A percentile compares a stretch with the other conserved stretches of the same genome.
phyloP scores from a whole-genome alignment of 2,888 invertebrate genomes.

The Trissonchulus latispiculum region DNA sequence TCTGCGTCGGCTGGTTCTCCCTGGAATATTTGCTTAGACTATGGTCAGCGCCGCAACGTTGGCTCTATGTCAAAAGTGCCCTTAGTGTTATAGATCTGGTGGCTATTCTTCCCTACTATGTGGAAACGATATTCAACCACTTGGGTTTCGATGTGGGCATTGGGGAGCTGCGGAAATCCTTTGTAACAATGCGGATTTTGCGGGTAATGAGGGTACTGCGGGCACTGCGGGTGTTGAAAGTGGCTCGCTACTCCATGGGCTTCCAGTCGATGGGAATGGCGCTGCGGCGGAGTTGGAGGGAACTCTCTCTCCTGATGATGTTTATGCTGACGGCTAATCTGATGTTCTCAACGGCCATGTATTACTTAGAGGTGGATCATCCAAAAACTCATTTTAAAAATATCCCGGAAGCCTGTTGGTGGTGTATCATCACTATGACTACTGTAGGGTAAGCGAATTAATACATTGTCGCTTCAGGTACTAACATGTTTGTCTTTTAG shows the following conservation, averaged over 20 bases:
- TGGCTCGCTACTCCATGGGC: constrained; percentile 11
- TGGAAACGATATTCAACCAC: background rate
- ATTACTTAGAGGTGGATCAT: constrained; percentile 17
- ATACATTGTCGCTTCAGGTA: too few species aligned
- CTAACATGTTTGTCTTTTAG: too few species aligned
- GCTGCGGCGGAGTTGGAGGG: background rate
- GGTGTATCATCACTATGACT: constrained; percentile 23
- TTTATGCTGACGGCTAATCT: constrained; percentile 5
- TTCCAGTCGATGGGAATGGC: constrained; percentile 4
- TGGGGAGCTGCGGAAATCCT: background rate
- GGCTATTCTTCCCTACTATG: constrained; percentile 18
- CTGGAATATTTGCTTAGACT: constrained; percentile 19
- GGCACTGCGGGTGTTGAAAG: background rate
- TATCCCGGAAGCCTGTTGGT: constrained; percentile 23
- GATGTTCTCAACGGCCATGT: constrained; percentile 13
- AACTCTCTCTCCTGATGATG: constrained; percentile 1
- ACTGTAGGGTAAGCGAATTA: constrained; percentile 23
- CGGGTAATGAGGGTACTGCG: constrained; percentile 11
- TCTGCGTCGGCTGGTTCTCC: constrained; percentile 20
- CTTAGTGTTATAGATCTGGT: constrained; percentile 13
- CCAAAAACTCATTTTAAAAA: constrained; percentile 15
- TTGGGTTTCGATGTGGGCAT: background rate
- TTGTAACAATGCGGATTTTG: constrained; percentile 3
- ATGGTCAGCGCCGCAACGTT: constrained; percentile 2
- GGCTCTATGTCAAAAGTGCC: constrained; percentile 8